Evolutionary conservation across 2,888 invertebrate species (phyloP), one percentile per base, ranked within the genome.

Genomic region (Hedya salicella): DNA sequence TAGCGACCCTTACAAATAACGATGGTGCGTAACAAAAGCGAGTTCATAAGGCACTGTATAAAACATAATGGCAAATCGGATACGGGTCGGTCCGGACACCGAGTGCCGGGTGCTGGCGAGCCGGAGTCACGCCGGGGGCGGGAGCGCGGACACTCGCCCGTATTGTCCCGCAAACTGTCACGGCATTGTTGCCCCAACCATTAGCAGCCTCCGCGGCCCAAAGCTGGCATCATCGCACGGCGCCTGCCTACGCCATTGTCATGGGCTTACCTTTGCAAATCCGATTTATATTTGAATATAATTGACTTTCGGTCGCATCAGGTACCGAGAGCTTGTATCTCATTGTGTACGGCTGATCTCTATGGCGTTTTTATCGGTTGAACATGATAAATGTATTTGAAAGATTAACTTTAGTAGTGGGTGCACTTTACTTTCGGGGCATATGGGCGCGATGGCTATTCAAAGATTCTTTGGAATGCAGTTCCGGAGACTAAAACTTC

Each of bases 241-340:
- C 88, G 88, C 88, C 85, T 81, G 80, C 80, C 86, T 83, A 83
- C 81, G 80, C 86, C 75, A 89, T 92, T 91, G 91, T 91, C 83
- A 84, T 74, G 73, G 78, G 81, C 89, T 92, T 92, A 92, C 85
- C 86, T 89, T 90, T 81, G 91, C 91, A 91, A 92, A 92, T 92
- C 91, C 89, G 91, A 91, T 92, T 92, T 91, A 88, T 90, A 92
- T 92, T 92, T 91, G 91, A 92, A 92, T 92, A 91, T 92, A 91
- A 92, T 92, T 90, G 91, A 91, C 88, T 91, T 88, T 87, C 86
- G 85, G 88, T 83, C 87, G 79, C 84, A 79, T 89, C 91, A 86
- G 89, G 90, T 89, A 89, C 82, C 77, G 76, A 79, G 82, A 77
- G 83, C 83, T 81, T 82, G 87, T 85, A 82, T 77, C 82, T 81